Percentiles rank a stretch among this genome's conserved stretches.
Evolutionary conservation across 2,113 vertebrate species (phyloP).

Genomic region (Peromyscus leucopus): DNA sequence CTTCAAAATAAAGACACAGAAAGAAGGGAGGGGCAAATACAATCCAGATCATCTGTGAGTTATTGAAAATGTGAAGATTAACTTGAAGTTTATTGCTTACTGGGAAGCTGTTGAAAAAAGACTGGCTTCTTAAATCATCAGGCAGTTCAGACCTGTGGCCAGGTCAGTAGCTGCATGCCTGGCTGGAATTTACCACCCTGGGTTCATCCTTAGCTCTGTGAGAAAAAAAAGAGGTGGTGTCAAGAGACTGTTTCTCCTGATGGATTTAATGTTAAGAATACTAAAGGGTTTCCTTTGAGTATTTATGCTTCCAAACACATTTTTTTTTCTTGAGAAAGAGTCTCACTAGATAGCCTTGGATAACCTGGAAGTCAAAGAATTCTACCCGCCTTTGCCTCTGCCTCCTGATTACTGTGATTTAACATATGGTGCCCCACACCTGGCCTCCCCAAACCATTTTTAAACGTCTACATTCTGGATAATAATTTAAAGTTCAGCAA

Average conservation of each 20-base stretch:
- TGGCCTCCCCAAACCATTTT: not conserved
- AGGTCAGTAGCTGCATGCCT: too few species aligned
- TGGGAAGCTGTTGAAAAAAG: constrained; percentile 91
- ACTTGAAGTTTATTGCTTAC: constrained; percentile 96
- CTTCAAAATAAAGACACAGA: constrained; percentile 95
- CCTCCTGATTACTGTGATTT: not conserved
- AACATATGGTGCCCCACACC: not conserved
- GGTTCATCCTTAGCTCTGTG: not conserved
- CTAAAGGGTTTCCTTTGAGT: constrained; percentile 62
- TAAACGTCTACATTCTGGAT: not conserved
- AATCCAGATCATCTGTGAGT: constrained; percentile 95
- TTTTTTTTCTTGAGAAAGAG: not conserved
- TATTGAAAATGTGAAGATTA: constrained; percentile 95
- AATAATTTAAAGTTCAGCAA: constrained; percentile 21
- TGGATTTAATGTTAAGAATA: not conserved
- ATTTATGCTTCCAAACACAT: not conserved
- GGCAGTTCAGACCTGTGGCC: not conserved
- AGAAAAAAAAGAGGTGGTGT: not conserved
- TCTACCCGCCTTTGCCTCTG: not conserved
- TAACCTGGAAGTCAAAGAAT: not conserved
- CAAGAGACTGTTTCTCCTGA: not conserved
- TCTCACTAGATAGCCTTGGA: not conserved
- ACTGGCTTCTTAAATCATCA: constrained; percentile 77
- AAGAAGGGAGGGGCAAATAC: constrained; percentile 93
- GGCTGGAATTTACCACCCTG: not conserved